phyloP scores from a whole-genome alignment of 2,113 vertebrate genomes.

The Panthera leo region DNA sequence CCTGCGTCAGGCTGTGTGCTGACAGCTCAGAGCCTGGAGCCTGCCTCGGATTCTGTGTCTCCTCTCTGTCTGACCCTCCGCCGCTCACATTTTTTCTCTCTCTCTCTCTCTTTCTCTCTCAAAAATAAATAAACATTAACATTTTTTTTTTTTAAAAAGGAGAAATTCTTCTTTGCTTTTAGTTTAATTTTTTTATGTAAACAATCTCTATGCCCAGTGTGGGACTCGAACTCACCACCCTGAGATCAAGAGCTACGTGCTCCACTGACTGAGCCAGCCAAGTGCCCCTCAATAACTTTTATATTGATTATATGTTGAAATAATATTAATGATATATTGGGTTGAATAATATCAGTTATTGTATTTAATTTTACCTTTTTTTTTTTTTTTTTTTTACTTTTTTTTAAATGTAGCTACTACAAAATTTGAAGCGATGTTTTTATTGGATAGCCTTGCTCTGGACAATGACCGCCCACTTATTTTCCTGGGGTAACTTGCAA shows the following conservation, averaged over 20 bases:
- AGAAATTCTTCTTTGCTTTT: not conserved
- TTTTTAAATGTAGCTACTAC: not conserved
- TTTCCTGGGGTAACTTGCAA: not conserved
- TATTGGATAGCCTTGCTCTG: not conserved
- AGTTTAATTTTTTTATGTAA: not conserved
- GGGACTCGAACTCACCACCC: not conserved
- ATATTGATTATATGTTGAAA: not conserved
- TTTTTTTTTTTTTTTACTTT: not conserved
- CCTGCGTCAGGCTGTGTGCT: too few species aligned
- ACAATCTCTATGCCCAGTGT: not conserved
- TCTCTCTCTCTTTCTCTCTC: too few species aligned
- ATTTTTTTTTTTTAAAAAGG: not conserved
- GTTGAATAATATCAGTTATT: not conserved
- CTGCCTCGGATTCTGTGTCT: too few species aligned
- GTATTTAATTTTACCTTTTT: not conserved
- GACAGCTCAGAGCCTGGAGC: too few species aligned
- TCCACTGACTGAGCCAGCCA: not conserved
- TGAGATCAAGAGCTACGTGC: not conserved
- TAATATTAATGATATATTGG: not conserved
- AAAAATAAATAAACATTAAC: not conserved
- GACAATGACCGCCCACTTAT: not conserved
- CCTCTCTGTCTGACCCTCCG: too few species aligned
- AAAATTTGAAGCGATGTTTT: not conserved
- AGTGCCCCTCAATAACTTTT: not conserved
- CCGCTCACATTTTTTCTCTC: too few species aligned